Evolutionary conservation across 2,888 invertebrate genomes (phyloP).

Genomic region (Platerodrilus igneus): DNA sequence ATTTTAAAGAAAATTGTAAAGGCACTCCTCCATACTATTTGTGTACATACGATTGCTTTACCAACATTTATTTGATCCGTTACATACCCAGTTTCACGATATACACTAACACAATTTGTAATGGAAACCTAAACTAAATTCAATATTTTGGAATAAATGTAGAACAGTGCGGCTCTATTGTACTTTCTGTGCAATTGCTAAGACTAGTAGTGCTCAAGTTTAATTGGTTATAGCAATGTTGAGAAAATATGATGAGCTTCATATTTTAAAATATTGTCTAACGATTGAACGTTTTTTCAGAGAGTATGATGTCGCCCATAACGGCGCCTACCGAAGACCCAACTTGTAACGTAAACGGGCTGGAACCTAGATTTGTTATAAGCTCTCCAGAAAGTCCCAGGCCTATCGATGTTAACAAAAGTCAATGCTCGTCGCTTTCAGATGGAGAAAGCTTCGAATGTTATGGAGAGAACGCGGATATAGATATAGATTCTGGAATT

Average conservation of each 20-base stretch:
- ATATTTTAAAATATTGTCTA: slow-evolving; percentile 1
- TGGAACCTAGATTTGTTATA: slow-evolving; percentile 42
- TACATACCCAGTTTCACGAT: too few species aligned
- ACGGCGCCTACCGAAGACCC: slow-evolving; percentile 29
- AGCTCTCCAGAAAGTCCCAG: slow-evolving; percentile 51
- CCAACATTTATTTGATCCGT: too few species aligned
- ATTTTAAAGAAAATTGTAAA: too few species aligned
- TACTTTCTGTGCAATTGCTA: too few species aligned
- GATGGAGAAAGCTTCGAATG: slow-evolving; percentile 81
- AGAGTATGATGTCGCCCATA: slow-evolving; percentile 38
- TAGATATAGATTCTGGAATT: slow-evolving; percentile 47
- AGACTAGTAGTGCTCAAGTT: too few species aligned
- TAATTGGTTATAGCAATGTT: too few species aligned
- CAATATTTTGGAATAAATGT: too few species aligned
- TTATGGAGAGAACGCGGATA: slow-evolving; percentile 59
- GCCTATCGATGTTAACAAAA: slow-evolving; percentile 41
- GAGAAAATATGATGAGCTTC: not conserved
- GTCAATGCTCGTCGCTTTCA: slow-evolving; percentile 58
- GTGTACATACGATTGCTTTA: too few species aligned
- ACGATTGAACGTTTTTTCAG: slow-evolving; percentile 24
- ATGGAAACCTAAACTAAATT: too few species aligned
- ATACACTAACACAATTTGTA: too few species aligned
- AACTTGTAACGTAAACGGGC: slow-evolving; percentile 37
- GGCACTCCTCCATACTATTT: too few species aligned
- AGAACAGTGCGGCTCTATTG: too few species aligned